These are phyloP conservation scores for Brotula barbata DNA, from an alignment of 2,797 vertebrate species.

Conservation along the genomic window DNA sequence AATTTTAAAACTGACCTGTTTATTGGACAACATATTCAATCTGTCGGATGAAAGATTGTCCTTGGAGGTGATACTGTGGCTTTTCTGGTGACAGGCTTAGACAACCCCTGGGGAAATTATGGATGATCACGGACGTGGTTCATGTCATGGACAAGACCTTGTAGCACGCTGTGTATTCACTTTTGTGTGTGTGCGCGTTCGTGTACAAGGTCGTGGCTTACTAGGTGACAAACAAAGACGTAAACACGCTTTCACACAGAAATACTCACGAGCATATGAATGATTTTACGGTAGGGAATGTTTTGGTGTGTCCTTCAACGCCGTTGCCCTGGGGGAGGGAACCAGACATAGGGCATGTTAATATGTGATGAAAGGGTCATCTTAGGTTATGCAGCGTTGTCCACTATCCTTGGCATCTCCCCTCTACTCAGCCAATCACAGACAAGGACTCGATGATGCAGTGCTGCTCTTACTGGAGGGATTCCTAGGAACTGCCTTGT, in stretches of 20 bases:
- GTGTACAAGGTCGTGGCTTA: slow-evolving; percentile 49
- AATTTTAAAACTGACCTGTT: neutral
- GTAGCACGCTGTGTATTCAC: slow-evolving; percentile 14
- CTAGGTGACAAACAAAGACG: slow-evolving; percentile 2
- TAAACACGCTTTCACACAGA: slow-evolving; percentile 1
- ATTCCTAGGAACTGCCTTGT: slow-evolving; percentile 88
- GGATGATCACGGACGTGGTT: neutral
- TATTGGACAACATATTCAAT: slow-evolving; percentile 40
- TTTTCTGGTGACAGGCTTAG: slow-evolving; percentile 39
- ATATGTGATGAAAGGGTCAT: slow-evolving; percentile 80
- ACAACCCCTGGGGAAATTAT: slow-evolving; percentile 64
- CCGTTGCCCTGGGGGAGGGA: slow-evolving; percentile 54
- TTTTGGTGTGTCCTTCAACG: slow-evolving; percentile 66
- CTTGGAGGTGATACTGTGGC: slow-evolving; percentile 45
- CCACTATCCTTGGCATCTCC: slow-evolving; percentile 74
- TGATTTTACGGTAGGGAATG: slow-evolving; percentile 26
- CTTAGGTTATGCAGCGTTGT: slow-evolving; percentile 73
- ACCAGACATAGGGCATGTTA: slow-evolving; percentile 71
- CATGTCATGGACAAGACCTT: slow-evolving; percentile 32
- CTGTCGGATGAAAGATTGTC: slow-evolving; percentile 48
- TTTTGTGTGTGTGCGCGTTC: slow-evolving; percentile 6
- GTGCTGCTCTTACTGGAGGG: slow-evolving; percentile 87
- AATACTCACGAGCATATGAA: slow-evolving; percentile 3
- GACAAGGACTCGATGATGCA: slow-evolving; percentile 79
- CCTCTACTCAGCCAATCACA: slow-evolving; percentile 83